Base-by-base conservation (phyloP, 2,113 vertebrate genomes). In the Rhynchomys soricoides region DNA sequence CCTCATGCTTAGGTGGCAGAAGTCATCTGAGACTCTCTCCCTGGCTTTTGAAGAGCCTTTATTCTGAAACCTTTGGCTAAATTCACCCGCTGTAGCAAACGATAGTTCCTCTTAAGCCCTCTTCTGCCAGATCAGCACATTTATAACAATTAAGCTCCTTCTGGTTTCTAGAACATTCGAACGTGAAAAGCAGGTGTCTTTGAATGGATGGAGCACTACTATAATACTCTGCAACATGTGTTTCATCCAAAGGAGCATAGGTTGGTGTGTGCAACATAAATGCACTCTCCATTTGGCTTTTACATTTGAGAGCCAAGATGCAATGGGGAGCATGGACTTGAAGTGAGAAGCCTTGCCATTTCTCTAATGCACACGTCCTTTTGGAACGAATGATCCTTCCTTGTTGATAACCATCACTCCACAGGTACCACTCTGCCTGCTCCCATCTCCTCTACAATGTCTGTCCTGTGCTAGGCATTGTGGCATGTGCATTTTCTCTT, bases 91-190 rank as follows among this genome's bases (percentile, higher is more conserved):
- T 86, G 88, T 16, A 86, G 59, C 52, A 94, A 97, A 83, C 64
- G 82, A 87, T 50, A 83, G 77, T 71, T 79, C 13, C 73, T 96
- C 48, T 89, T 64, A 95, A 79, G 86, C 85, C 48, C 66, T 57
- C 19, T 45, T 92, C 73, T 92, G 64, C 75, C 70, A 55, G 86
- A 48, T 74, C 74, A 90, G 86, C 50, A 59, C 95, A 71, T 90
- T 97, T 96, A 93, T 96, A 85, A 64, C 95, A 96, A 68, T 94
- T 75, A 95, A 94, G 70, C 83, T 95, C 70, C 68, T 95, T 96
- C 50, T 82, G 90, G 93, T 74, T 97, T 93, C 87, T 29, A 48
- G 89, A 95, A 86, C 48, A 86, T 71, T 94, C 43, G 82, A 94
- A 95, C 40, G 64, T 75, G 91, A 88, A 93, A 96, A 93, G 24